Base-by-base conservation (phyloP, 2,797 vertebrate species). In the Pygocentrus nattereri region DNA sequence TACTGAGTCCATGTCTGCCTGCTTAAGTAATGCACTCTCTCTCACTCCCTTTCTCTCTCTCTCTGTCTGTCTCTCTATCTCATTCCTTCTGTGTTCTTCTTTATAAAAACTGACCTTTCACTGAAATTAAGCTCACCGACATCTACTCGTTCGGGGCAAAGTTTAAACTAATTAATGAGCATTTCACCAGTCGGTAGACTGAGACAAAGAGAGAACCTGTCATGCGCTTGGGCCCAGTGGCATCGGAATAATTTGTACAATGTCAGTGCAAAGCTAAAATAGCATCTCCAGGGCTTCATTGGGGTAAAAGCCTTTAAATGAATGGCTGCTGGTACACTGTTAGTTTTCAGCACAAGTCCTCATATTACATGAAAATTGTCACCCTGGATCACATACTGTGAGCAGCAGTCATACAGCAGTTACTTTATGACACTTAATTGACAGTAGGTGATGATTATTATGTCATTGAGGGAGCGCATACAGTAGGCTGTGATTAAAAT, bases 31-130 rank as follows among this genome's bases (percentile, higher is more conserved):
- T 82, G 70, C 81, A 64, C 82, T 76, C 82, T 80, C 65, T 82
- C 67, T 59, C 70, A 88, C 58, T 89, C 83, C 87, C 54, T 74
- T 85, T 70, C 82, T 82, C 62, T 83, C 30, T 16, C n/a, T 64
- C 78, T 64, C 82, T n/a, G n/a, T 79, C 80, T 79, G 65, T 82
- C 65, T 47, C 64, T 74, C 49, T 74, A 50, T 89, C 84, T 87
- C 50, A 76, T 76, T 82, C 82, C 82, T 85, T 88, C 38, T 87
- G 82, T 89, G 87, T 88, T 90, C 88, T 85, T 90, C 93, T 94
- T 94, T 94, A 95, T 95, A 94, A 92, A 94, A 93, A 94, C 91
- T 94, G 93, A 95, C 95, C 93, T 95, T 95, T 95, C 86, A 90
- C 92, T 93, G 91, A 94, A 95, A 95, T 94, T 93, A 94, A 94